phyloP scores from a whole-genome alignment of 92 coral and sea anemone species.

The Epizoanthus stellaris region DNA sequence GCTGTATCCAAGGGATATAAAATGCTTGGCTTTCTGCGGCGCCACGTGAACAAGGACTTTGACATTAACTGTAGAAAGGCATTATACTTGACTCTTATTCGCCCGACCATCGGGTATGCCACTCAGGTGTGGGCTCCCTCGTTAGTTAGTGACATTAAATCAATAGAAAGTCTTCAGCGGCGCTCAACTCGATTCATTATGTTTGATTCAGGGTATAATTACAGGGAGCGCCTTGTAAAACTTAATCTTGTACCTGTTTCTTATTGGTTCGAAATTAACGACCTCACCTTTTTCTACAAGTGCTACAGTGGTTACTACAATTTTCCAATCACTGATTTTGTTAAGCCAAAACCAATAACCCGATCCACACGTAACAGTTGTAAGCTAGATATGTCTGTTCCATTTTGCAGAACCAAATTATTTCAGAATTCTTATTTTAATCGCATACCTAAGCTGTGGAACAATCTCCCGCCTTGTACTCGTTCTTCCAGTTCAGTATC shows the following conservation, averaged over 20 bases:
- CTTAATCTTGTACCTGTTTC: slow-evolving; percentile 20
- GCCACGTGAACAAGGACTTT: slow-evolving; percentile 20
- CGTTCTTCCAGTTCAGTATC: slow-evolving; percentile 24
- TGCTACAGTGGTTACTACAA: slow-evolving; percentile 4
- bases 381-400: slow-evolving; percentile 16
- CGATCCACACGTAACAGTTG: slow-evolving; percentile 18
- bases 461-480: slow-evolving; percentile 6
- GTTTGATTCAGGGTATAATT: background rate
- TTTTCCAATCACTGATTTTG: slow-evolving; percentile 15
- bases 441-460: slow-evolving; percentile 23
- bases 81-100: slow-evolving; percentile 19
- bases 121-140: slow-evolving; percentile 24
- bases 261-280: slow-evolving; percentile 4
- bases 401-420: slow-evolving; percentile 17
- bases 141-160: background rate
- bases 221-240: slow-evolving; percentile 21
- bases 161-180: slow-evolving; percentile 21
- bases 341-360: slow-evolving; percentile 21
- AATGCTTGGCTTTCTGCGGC: too few species aligned
- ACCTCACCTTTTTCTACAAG: slow-evolving; percentile 30
- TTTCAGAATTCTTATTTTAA: slow-evolving; percentile 7
- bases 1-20: too few species aligned
- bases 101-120: slow-evolving; percentile 12
- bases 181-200: slow-evolving; percentile 19
- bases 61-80: slow-evolving; percentile 24